These are phyloP conservation scores for Gadus macrocephalus DNA, from an alignment of 2,113 vertebrate genomes.

Conservation along the genomic window DNA sequence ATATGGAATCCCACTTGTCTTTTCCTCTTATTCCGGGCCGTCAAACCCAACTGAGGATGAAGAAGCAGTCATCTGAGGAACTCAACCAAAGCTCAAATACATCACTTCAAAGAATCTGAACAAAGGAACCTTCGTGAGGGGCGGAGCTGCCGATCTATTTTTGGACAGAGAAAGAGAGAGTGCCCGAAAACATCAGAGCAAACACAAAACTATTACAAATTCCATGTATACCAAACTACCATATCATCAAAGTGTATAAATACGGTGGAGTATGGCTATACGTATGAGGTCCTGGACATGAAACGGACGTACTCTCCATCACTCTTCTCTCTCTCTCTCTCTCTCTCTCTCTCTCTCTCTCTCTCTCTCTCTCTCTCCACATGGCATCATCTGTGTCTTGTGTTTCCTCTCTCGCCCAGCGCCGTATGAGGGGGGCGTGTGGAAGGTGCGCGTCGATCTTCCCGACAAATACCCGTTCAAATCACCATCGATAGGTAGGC, in stretches of 20 bases:
- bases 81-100: conserved; percentile 17
- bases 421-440: conserved; percentile 96
- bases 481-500: conserved; percentile 96
- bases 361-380: not conserved
- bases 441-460: conserved; percentile 99
- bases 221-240: too few relatives aligned
- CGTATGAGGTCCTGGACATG: too few relatives aligned
- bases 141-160: too few relatives aligned
- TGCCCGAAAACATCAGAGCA: too few relatives aligned
- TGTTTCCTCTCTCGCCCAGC: conserved; percentile 64
- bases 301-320: not conserved
- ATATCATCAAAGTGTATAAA: too few relatives aligned
- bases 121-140: not conserved
- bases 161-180: too few relatives aligned
- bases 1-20: too few relatives aligned
- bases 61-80: conserved; percentile 20
- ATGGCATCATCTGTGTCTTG: conserved; percentile 5
- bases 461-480: conserved; percentile 99
- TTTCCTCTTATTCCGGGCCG: too few relatives aligned
- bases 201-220: too few relatives aligned
- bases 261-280: too few relatives aligned
- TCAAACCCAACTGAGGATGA: conserved; percentile 13
- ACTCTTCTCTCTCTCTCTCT: too few relatives aligned
- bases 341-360: too few relatives aligned
- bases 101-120: conserved; percentile 31